A percentile compares a stretch with the other conserved stretches of the same genome.
Conservation (phyloP, 37 sponge, comb jelly and placozoan species). For the Agelas oroides region DNA sequence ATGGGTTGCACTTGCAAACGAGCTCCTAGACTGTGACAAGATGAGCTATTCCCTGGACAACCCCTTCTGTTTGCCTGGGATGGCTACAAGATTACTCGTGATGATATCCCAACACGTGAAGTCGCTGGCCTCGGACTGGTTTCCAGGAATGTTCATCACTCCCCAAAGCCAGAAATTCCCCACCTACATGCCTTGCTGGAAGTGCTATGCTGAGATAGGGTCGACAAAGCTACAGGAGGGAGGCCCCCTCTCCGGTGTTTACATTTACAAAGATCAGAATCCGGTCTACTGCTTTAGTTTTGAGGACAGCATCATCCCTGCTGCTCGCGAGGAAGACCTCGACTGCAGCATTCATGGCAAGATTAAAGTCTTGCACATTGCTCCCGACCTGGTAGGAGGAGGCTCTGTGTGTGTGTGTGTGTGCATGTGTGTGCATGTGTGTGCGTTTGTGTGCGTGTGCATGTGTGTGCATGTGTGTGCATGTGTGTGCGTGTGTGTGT, state of each 20-base stretch:
- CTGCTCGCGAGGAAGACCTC: slow-evolving; percentile 23
- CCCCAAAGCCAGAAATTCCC: background rate
- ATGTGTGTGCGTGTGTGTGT: too few relatives aligned
- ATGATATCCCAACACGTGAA: slow-evolving; percentile 72
- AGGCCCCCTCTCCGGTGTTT: background rate
- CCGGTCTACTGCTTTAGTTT: slow-evolving; percentile 49
- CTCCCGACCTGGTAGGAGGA: slow-evolving; percentile 73
- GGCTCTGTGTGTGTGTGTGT: background rate
- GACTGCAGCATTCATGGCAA: slow-evolving; percentile 63
- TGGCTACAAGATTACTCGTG: slow-evolving; percentile 71
- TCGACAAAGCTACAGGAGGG: background rate
- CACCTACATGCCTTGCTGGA: slow-evolving; percentile 82
- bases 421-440: background rate
- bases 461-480: background rate
- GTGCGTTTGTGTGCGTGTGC: background rate
- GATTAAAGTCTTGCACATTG: slow-evolving; percentile 37
- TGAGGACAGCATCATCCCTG: slow-evolving; percentile 42
- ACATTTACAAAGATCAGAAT: slow-evolving; percentile 4
- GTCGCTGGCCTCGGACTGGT: slow-evolving; percentile 77
- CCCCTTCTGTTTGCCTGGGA: slow-evolving; percentile 13
- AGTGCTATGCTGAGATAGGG: slow-evolving; percentile 54
- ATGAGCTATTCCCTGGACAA: background rate
- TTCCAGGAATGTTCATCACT: slow-evolving; percentile 58
- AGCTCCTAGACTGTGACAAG: background rate
- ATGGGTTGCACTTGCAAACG: slow-evolving; percentile 27